A percentile compares a stretch with the other conserved stretches of the same genome.
Evolutionary conservation across 1,140 invertebrate genomes (phyloP).

Genomic region (Leptonema lineaticorne): DNA sequence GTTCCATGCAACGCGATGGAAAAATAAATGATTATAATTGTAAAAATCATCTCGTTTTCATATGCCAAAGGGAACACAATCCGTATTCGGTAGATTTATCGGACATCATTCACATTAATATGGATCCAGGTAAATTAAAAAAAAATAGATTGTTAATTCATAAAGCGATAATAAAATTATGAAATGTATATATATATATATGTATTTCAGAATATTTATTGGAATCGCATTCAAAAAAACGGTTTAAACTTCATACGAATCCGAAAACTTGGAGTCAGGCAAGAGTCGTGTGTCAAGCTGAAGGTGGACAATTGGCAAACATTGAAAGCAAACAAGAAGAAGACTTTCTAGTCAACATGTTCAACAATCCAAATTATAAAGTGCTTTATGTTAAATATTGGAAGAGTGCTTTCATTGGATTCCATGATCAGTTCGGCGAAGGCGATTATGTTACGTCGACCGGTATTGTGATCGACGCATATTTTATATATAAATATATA

Average conservation of each 20-base stretch:
- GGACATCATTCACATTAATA: background rate
- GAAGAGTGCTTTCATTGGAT: background rate
- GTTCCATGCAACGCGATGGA: conserved; percentile 42
- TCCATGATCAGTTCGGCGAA: conserved; percentile 5
- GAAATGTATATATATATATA: background rate
- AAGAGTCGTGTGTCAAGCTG: conserved; percentile 19
- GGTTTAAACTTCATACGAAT: conserved; percentile 12
- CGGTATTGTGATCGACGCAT: background rate
- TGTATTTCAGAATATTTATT: conserved; percentile 3
- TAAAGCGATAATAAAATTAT: too few species aligned
- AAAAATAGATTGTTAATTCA: background rate
- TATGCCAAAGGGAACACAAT: conserved; percentile 4
- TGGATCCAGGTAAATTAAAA: background rate
- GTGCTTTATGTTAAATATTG: background rate
- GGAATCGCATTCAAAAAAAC: background rate
- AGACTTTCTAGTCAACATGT: background rate
- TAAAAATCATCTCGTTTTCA: background rate
- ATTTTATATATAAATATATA: background rate
- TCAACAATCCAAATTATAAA: conserved; percentile 5
- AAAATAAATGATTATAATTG: conserved; percentile 41
- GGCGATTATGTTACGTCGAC: background rate
- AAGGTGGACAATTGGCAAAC: conserved; percentile 35
- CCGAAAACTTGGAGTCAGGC: conserved; percentile 25
- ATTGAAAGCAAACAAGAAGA: conserved; percentile 32
- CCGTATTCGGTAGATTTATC: background rate